Base-by-base conservation (phyloP, 2,113 vertebrate species). In the Myocastor coypus region DNA sequence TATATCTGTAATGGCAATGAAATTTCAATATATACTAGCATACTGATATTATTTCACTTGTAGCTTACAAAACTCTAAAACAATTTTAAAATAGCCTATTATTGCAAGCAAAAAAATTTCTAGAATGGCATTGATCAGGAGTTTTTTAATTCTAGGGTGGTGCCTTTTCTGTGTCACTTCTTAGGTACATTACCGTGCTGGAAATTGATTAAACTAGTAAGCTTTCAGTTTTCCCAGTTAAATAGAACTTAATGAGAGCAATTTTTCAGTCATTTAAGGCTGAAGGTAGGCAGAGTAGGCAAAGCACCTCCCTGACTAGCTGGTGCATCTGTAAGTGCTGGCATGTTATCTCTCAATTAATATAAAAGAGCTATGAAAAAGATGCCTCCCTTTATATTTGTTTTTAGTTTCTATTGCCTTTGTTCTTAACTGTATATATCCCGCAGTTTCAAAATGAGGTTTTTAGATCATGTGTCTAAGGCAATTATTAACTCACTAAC, bases 401-500 rank as follows among this genome's bases (percentile, higher is more conserved):
- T 28, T 34, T 57, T 64, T 73, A 57, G 22, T 81, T 81, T 78
- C 8, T 50, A 2, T 50, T 85, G 42, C 78, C 50, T 94, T 92
- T 90, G 17, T 59, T 57, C 30, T 84, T 85, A 84, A 75, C 4
- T 75, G 9, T 8, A 55, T 1, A 32, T 88, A 4, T 40, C 2
- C 4, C 55, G 3, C 1, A 73, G 64, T 73, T 87, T 14, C 75
- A 42, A 93, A 82, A 88, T 77, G 13, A 64, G 24, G 5, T 89
- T 92, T 42, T 4, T 83, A 52, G 71, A 32, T 1, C 13, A 64
- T 5, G 57, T 34, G 11, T 7, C 22, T 30, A 75, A 32, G 19
- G 24, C 11, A 89, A 87, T 78, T 66, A 66, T 85, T 64, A 92
- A 86, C 69, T 89, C 32, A 90, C 71, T 78, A 83, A 83, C 19